Conservation (phyloP, 2,888 invertebrate genomes). For the Rotaria magnacalcarata region DNA sequence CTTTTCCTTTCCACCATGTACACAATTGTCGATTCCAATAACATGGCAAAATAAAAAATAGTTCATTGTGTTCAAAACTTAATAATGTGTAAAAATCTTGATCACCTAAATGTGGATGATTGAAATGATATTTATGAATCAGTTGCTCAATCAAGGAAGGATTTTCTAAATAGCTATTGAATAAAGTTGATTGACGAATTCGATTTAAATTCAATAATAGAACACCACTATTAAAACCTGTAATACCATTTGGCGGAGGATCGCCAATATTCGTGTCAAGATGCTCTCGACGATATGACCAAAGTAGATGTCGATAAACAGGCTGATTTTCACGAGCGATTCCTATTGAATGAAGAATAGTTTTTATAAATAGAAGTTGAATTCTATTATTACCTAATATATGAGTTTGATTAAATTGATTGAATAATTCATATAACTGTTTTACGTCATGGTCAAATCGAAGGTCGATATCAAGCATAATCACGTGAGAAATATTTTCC, state of each 20-base stretch:
- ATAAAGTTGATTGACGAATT: conserved; percentile 66
- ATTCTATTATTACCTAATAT: conserved; percentile 64
- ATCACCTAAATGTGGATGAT: conserved; percentile 69
- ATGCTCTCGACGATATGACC: conserved; percentile 66
- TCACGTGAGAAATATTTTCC: conserved; percentile 63
- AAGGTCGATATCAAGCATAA: conserved; percentile 74
- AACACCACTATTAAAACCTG: conserved; percentile 78
- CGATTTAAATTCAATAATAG: conserved; percentile 69
- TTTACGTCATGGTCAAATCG: conserved; percentile 69
- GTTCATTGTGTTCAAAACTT: conserved; percentile 68
- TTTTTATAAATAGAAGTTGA: too few species aligned
- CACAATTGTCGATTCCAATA: conserved; percentile 77
- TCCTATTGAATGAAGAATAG: too few species aligned
- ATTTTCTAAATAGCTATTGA: conserved; percentile 62
- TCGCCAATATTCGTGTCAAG: conserved; percentile 67
- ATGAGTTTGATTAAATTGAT: conserved; percentile 66
- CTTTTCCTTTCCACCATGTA: conserved; percentile 74
- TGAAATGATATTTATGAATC: conserved; percentile 58
- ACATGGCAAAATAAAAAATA: conserved; percentile 72
- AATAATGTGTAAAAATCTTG: conserved; percentile 75
- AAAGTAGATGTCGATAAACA: conserved; percentile 72
- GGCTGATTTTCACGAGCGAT: conserved; percentile 72
- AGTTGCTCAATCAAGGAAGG: conserved; percentile 49
- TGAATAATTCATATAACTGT: conserved; percentile 68
- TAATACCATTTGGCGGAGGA: conserved; percentile 62